Evolutionary conservation across 1,140 invertebrate genomes (phyloP).

Genomic region (Drosophila pseudoananassae): DNA sequence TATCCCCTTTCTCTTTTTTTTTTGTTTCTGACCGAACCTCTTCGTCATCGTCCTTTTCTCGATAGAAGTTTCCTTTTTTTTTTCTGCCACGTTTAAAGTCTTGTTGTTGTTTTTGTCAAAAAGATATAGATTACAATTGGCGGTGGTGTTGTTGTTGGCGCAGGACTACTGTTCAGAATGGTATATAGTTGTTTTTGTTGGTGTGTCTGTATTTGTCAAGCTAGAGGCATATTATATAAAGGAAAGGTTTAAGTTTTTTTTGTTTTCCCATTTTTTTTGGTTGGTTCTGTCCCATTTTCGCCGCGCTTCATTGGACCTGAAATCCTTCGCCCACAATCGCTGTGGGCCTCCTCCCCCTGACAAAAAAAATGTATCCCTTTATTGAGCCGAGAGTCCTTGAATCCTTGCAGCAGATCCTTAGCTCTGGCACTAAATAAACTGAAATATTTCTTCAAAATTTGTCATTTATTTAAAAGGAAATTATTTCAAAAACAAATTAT

Average conservation of each 20-base stretch:
- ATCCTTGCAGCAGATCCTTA: conserved; percentile 1
- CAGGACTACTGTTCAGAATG: conserved; percentile 23
- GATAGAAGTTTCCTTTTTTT: conserved; percentile 2
- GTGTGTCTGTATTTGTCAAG: conserved; percentile 15
- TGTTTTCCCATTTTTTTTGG: conserved; percentile 3
- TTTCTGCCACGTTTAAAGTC: no score
- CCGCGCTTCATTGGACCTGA: conserved; percentile 38
- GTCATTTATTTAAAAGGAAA: no score
- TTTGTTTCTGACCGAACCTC: conserved; percentile 26
- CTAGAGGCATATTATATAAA: conserved; percentile 38
- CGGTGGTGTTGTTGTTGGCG: conserved; percentile 40
- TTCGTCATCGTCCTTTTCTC: conserved; percentile 40
- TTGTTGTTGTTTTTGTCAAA: conserved; percentile 20
- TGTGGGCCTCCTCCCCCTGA: neutral
- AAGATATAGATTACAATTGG: conserved; percentile 60
- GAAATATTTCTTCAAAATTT: neutral
- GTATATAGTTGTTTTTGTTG: conserved; percentile 20
- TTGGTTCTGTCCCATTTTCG: conserved; percentile 32
- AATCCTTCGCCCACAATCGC: neutral
- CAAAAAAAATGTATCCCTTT: conserved; percentile 15
- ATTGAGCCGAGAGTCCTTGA: conserved; percentile 22
- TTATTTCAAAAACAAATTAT: no score
- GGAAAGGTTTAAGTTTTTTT: conserved; percentile 41
- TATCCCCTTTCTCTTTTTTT: conserved; percentile 6
- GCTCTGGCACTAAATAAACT: conserved; percentile 22